Evolutionary conservation across 2,888 invertebrate genomes (phyloP).

Genomic region (Thera britannica): DNA sequence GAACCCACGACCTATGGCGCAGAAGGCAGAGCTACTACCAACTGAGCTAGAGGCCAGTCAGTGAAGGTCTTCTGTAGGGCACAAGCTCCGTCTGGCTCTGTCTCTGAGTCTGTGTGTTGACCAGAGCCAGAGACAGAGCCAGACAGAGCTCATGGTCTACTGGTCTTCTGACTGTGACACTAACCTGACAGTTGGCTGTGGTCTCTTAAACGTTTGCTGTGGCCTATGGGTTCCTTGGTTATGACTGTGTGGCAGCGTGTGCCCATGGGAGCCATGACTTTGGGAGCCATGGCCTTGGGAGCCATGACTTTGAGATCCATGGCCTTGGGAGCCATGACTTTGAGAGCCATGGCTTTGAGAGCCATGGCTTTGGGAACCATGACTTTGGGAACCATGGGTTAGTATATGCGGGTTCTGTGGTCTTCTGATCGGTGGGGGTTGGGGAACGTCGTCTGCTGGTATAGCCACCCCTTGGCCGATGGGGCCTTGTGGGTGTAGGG

Average conservation of each 20-base stretch:
- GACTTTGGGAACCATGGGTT: background rate
- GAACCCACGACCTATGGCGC: too few relatives aligned
- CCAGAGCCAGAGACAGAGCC: too few relatives aligned
- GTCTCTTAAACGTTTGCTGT: conserved; percentile 83
- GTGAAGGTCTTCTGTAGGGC: too few relatives aligned
- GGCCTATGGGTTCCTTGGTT: conserved; percentile 59
- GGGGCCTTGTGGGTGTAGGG: conserved; percentile 49
- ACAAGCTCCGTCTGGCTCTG: too few relatives aligned
- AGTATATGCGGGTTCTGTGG: conserved; percentile 39
- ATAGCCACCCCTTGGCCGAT: conserved; percentile 88
- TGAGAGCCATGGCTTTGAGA: background rate
- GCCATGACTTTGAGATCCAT: conserved; percentile 3
- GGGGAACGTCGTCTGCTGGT: conserved; percentile 84
- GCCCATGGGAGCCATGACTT: conserved; percentile 19
- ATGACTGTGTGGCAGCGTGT: conserved; percentile 30
- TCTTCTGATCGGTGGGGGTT: conserved; percentile 52
- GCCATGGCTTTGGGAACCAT: background rate
- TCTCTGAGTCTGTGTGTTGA: too few relatives aligned
- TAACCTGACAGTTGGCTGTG: conserved; percentile 88
- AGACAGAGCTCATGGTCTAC: too few relatives aligned
- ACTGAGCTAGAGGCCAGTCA: too few relatives aligned
- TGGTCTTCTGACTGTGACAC: background rate
- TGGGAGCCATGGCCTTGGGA: conserved; percentile 27
- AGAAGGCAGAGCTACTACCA: too few relatives aligned
- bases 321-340: conserved; percentile 18